Base-by-base conservation (phyloP, 1,140 invertebrate genomes). In the Conopomorpha cramerella region DNA sequence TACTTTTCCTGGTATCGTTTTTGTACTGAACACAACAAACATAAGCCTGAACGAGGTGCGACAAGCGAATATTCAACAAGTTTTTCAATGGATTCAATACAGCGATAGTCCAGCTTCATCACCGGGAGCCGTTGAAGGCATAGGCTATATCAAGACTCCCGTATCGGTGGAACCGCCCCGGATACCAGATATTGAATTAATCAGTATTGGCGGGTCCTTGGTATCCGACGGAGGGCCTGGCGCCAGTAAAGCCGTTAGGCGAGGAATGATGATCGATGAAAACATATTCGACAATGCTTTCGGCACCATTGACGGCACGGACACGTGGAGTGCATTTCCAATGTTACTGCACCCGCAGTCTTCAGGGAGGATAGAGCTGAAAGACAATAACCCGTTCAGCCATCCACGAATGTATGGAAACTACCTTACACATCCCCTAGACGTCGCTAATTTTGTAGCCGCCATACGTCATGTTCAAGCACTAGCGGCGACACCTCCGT, bases 311-410 rank as follows among this genome's bases (percentile, higher is more conserved):
- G 47, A 71, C 36, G 37, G 62, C 1, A 45, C 55, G 6, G 65
- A 71, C 7, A 67, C 61, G 2, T 62, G 67, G 36, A 59, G 65
- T 31, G 58, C 61, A 1, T 63, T 61, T 25, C 62, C 36, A 39
- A 66, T 25, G 55, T 71, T 34, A 18, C 77, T 78, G 30, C 68
- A 73, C n/a, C 67, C 67, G 33, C 64, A 68, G 51, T 73, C 68
- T 8, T 45, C 45, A 1, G 68, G 68, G 7, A 41, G 42, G 2
- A n/a, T 73, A 0, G 79, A 74, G 40, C 60, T 92, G 1, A 72
- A 59, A 28, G 81, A 81, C 11, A 83, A 76, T 6, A 82, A 94
- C 68, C 91, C 91, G 0, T 77, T 81, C 11, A 78, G 85, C 10
- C 79, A 81, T 46, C 89, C 90, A 0, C 55, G 84, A n/a, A 87